Evolutionary conservation across 2,113 vertebrate genomes (phyloP).

Genomic region (Platycercus adscitus): DNA sequence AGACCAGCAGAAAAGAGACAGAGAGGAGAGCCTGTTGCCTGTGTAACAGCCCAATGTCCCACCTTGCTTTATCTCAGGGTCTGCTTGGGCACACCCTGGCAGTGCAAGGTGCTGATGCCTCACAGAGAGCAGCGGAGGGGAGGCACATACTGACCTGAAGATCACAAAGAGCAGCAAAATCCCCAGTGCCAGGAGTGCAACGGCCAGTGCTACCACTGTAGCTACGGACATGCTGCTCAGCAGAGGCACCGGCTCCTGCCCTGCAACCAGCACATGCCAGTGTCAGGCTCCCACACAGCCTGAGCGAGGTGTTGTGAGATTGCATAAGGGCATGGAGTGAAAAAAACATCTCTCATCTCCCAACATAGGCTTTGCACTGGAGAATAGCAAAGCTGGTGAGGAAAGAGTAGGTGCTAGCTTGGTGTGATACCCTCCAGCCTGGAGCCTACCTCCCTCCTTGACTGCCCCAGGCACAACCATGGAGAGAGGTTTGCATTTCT

Average conservation of each 20-base stretch:
- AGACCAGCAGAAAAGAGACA: neutral
- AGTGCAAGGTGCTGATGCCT: neutral
- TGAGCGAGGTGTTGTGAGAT: rapidly evolving
- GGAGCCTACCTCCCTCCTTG: neutral
- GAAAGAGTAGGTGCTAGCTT: neutral
- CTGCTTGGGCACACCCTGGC: too few relatives aligned
- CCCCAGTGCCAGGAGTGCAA: neutral
- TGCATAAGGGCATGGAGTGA: rapidly evolving
- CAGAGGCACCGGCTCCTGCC: neutral
- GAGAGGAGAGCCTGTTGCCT: neutral
- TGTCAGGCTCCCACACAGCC: neutral
- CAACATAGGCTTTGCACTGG: rapidly evolving
- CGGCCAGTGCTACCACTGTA: neutral
- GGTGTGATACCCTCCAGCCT: rapidly evolving
- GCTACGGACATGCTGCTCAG: rapidly evolving
- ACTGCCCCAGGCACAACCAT: rapidly evolving
- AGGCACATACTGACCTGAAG: constrained; percentile 27
- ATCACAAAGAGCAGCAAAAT: neutral
- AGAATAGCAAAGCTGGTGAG: neutral
- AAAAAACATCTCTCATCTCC: neutral
- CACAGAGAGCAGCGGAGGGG: neutral
- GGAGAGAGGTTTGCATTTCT: neutral
- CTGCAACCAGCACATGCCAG: neutral
- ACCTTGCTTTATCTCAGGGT: neutral
- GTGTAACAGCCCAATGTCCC: neutral